phyloP scores from a whole-genome alignment of 2,797 vertebrate species.

The Delichon dasypus region DNA sequence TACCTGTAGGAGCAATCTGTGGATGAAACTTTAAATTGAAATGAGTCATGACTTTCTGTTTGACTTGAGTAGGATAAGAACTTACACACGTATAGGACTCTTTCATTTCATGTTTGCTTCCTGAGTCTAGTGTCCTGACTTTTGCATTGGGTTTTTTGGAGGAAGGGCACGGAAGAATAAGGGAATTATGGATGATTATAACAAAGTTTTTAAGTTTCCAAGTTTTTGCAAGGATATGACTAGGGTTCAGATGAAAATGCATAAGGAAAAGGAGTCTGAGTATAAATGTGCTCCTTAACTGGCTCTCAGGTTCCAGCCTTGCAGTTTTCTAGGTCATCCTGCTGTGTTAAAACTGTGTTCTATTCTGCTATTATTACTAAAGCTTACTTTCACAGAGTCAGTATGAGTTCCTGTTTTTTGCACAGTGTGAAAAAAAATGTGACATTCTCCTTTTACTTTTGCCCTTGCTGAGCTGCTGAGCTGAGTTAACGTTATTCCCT shows the following conservation, averaged over 20 bases:
- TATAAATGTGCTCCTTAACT: background rate
- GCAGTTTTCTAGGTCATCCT: background rate
- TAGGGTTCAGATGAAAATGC: background rate
- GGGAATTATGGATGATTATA: background rate
- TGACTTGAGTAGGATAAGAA: background rate
- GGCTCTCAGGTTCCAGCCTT: background rate
- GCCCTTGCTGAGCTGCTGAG: background rate
- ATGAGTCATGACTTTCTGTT: background rate
- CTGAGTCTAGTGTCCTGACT: background rate
- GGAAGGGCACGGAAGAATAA: fast-evolving
- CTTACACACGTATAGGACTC: background rate
- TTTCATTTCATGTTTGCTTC: background rate
- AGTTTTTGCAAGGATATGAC: background rate
- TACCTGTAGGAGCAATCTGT: background rate
- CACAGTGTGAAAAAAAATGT: background rate
- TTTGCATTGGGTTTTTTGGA: fast-evolving
- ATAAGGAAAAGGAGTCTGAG: background rate
- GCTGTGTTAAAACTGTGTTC: background rate
- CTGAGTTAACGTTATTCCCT: background rate
- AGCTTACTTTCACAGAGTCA: background rate
- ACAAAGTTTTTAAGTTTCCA: background rate
- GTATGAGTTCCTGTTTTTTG: background rate
- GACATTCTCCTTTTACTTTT: background rate
- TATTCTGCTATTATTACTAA: background rate
- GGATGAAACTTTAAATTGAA: background rate